Evolutionary conservation across 2,113 vertebrate species (phyloP), one percentile per base, ranked within the genome.

Genomic region (Ammospiza nelsoni): DNA sequence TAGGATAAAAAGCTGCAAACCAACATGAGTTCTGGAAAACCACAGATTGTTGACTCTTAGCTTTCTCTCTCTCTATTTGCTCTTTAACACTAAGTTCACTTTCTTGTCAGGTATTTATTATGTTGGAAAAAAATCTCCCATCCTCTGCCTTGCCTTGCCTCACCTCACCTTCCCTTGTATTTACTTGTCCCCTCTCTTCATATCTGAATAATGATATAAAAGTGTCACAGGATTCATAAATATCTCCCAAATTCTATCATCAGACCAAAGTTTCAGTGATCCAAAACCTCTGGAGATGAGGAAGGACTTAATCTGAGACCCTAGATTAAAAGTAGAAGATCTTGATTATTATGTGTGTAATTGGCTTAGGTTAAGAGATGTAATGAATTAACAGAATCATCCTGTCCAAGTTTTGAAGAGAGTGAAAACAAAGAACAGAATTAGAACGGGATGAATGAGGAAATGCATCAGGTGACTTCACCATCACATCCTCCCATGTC

Each of bases 111-210:
- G 41, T 59, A 74, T 24, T 22, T 81, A 58, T 62, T 75, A 27
- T 23, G 6, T 28, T 35, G 23, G 43, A 15, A 58, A 52, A 63
- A 91, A 39, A n/a, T 23, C 20, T 87, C 23, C 4, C 15, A 6
- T 87, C 8, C 8, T 20, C 49, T 81, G 6, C 6, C 25, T 90
- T 76, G 11, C 7, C 13, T 74, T 55, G 6, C 19, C 21, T 59
- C 0, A 0, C 8, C 9, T 73, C 23, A 3, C 15, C 4, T 74
- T 79, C 12, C 27, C 10, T 83, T 74, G 4, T 12, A 61, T 78
- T 92, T 61, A 9, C 5, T 63, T 9, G 1, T 57, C 84, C 21
- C 14, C 4, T 69, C 63, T 57, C 21, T 85, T 87, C 31, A n/a
- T 33, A 9, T 33, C 22, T 76, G 35, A 90, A 62, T 48, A 82